Base-by-base conservation (phyloP, 2,888 invertebrate species). In the Stenodera caucasica region DNA sequence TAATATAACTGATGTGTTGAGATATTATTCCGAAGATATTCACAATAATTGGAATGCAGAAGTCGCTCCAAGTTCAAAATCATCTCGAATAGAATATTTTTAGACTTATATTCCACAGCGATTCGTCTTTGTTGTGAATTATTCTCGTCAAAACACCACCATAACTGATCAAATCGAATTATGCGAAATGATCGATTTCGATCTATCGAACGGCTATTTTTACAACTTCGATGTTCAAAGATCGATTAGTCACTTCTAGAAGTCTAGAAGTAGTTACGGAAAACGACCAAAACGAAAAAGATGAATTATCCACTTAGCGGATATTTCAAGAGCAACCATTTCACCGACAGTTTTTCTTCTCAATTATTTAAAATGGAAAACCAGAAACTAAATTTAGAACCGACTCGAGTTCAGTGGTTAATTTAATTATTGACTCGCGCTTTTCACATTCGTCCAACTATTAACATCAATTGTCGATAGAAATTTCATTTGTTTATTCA, bases 111-210 rank as follows among this genome's bases (percentile, higher is more conserved):
- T 45, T 26, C 5, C 26, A 2, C 26, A 26, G 5, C 26, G 26
- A 45, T 45, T 21, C 12, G 45, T 45, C 45, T 45, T 45, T 45
- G 21, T 21, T 18, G 21, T 23, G 12, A 23, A 23, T 11, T 45
- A 45, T 45, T 45, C 23, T 45, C 45, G 45, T 45, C 45, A 23
- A 45, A 45, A 21, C 37, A 45, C 21, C 45, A 45, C 45, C 1
- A 45, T 18, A n/a, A 45, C 12, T 4, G 2, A 26, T 26, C 2
- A 26, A 26, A 5, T 26, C 26, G 26, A 4, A 26, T 26, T 26
- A 26, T n/a, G n/a, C n/a, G n/a, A n/a, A n/a, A n/a, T n/a, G n/a
- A n/a, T n/a, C n/a, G n/a, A n/a, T n/a, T n/a, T 26, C 26, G 5
- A 26, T 26, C 5, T 26, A 26, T 26, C 2, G 5, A 26, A 30